Percentiles rank a stretch among this genome's conserved stretches.
Evolutionary conservation across 1,140 invertebrate species (phyloP).

Genomic region (Trichonephila inaurata): DNA sequence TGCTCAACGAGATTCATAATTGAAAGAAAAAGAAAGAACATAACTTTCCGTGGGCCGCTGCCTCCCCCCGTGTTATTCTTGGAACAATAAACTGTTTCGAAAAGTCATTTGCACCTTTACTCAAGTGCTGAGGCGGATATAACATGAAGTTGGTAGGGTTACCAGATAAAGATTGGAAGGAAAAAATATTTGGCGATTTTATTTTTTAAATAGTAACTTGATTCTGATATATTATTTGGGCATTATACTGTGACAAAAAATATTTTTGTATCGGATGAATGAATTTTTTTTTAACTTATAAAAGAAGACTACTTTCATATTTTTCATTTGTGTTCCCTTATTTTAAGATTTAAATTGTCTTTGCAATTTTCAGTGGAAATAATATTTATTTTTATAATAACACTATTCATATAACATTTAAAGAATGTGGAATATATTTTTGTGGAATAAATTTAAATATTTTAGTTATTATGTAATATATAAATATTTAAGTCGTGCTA

Average conservation of each 20-base stretch:
- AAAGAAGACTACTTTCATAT: neutral
- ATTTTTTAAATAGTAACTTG: neutral
- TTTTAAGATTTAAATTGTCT: neutral
- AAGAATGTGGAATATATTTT: too few relatives aligned
- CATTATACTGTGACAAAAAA: too few relatives aligned
- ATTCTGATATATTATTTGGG: neutral
- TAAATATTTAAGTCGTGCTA: too few relatives aligned
- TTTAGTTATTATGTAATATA: too few relatives aligned
- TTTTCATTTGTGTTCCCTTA: neutral
- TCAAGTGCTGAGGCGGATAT: slow-evolving; percentile 58
- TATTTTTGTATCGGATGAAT: too few relatives aligned
- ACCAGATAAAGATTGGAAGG: neutral
- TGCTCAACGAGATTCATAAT: slow-evolving; percentile 67
- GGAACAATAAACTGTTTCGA: slow-evolving; percentile 64
- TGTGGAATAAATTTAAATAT: too few relatives aligned
- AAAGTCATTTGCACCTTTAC: slow-evolving; percentile 70
- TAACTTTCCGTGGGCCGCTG: neutral
- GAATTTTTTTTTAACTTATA: too few relatives aligned
- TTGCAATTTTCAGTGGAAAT: neutral
- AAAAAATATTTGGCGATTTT: neutral
- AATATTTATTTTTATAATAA: neutral
- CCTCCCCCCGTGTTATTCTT: neutral
- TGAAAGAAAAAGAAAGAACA: slow-evolving; percentile 52
- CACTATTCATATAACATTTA: neutral
- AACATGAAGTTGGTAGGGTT: slow-evolving; percentile 5